Percentiles rank a stretch among this genome's conserved stretches.
Evolutionary conservation across 2,888 invertebrate species (phyloP).

Genomic region (Leptogaster cylindrica): DNA sequence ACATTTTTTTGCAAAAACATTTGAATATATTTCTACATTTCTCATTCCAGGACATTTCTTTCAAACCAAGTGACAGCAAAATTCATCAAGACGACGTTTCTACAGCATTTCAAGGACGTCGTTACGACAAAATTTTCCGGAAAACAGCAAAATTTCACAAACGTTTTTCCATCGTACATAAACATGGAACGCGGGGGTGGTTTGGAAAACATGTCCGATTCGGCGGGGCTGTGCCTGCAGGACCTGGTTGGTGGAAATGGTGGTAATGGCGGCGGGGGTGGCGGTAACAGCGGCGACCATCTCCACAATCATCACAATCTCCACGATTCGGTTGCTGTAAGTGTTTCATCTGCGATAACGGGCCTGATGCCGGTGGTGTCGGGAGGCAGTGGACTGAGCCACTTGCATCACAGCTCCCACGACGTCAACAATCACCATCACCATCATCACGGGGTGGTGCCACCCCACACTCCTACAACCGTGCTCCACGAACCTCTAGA

Average conservation of each 20-base stretch:
- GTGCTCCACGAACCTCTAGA: conserved; percentile 70
- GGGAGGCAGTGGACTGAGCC: conserved; percentile 55
- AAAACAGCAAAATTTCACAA: conserved; percentile 60
- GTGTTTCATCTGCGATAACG: conserved; percentile 66
- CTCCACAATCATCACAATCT: conserved; percentile 63
- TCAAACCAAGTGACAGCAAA: conserved; percentile 45
- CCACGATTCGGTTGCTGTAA: conserved; percentile 65
- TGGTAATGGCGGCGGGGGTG: conserved; percentile 55
- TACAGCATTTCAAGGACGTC: conserved; percentile 62
- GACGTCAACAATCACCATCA: conserved; percentile 63
- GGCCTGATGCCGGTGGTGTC: conserved; percentile 64
- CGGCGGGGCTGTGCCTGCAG: conserved; percentile 71
- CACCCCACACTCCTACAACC: conserved; percentile 64
- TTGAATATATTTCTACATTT: neutral
- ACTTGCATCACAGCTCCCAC: conserved; percentile 61
- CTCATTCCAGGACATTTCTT: conserved; percentile 8
- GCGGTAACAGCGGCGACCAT: conserved; percentile 53
- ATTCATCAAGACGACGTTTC: conserved; percentile 62
- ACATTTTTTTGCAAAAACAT: neutral
- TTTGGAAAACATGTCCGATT: conserved; percentile 67
- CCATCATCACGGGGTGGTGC: conserved; percentile 66
- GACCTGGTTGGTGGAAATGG: conserved; percentile 67
- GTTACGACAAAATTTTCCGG: conserved; percentile 61
- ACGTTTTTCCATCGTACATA: conserved; percentile 60
- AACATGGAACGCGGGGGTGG: conserved; percentile 59